Evolutionary conservation across 2,797 vertebrate genomes (phyloP).

Genomic region (Bradypodion ventrale): DNA sequence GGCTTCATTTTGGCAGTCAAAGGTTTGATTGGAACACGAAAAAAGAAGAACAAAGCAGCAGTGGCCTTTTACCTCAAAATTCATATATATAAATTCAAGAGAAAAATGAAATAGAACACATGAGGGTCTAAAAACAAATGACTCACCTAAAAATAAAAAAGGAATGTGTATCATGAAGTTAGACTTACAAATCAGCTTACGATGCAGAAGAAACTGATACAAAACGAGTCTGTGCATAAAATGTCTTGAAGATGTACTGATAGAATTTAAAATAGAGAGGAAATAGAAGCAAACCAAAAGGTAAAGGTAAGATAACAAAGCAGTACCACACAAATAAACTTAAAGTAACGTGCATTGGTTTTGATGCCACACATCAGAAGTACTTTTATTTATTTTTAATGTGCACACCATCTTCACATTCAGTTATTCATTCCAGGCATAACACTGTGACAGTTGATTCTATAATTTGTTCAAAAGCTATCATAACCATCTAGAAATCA

Average conservation of each 20-base stretch:
- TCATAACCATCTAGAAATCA: neutral
- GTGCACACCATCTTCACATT: neutral
- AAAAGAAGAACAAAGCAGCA: too few species aligned
- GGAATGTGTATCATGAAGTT: neutral
- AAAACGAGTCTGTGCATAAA: neutral
- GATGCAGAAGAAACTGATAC: neutral
- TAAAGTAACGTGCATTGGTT: neutral
- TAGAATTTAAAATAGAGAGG: conserved; percentile 19
- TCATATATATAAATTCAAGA: neutral
- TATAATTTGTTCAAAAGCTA: neutral
- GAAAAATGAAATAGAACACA: neutral
- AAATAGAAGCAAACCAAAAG: conserved; percentile 12
- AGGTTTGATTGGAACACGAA: too few species aligned
- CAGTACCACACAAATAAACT: neutral
- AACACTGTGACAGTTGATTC: neutral
- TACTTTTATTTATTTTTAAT: neutral
- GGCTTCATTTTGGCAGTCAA: too few species aligned
- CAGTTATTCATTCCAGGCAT: neutral
- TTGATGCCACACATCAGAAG: neutral
- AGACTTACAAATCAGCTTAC: neutral
- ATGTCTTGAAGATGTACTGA: neutral
- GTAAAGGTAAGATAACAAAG: neutral
- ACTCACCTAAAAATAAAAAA: neutral
- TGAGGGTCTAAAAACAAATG: neutral
- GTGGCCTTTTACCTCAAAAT: neutral